Percentiles rank a stretch among this genome's conserved stretches.
phyloP scores from a whole-genome alignment of 2,888 invertebrate species.

The Eustalomyia histrio region DNA sequence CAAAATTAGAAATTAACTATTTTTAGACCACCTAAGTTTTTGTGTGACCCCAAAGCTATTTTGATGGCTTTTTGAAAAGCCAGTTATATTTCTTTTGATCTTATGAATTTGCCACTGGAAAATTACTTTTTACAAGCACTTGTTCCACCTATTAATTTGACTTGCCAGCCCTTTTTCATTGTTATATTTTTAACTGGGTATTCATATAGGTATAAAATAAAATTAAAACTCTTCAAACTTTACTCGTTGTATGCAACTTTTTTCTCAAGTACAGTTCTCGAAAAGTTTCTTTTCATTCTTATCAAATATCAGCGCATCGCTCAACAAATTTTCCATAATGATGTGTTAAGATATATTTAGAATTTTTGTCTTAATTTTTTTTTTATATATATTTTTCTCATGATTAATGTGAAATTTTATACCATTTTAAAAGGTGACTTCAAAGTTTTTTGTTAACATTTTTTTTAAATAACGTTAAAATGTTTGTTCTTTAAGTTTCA shows the following conservation, averaged over 20 bases:
- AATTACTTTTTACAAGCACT: too few species aligned
- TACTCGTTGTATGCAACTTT: background rate
- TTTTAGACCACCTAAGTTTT: too few species aligned
- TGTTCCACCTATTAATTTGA: too few species aligned
- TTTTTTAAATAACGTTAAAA: slow-evolving; percentile 45
- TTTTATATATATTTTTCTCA: background rate
- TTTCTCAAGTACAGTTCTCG: background rate
- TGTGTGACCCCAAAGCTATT: too few species aligned
- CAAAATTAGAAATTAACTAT: too few species aligned
- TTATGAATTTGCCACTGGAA: too few species aligned
- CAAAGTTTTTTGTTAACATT: slow-evolving; percentile 44
- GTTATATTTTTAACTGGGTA: too few species aligned
- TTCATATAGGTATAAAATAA: background rate
- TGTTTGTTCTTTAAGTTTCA: slow-evolving; percentile 37
- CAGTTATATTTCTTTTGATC: too few species aligned
- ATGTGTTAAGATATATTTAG: slow-evolving; percentile 56
- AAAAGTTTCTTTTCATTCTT: background rate
- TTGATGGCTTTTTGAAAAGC: too few species aligned
- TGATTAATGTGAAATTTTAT: slow-evolving; percentile 3
- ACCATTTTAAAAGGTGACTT: slow-evolving; percentile 31
- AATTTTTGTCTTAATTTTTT: slow-evolving; percentile 4
- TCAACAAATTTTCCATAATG: slow-evolving; percentile 48
- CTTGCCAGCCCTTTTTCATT: too few species aligned
- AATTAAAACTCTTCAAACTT: background rate
- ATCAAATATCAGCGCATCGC: slow-evolving; percentile 1